Evolutionary conservation across 2,888 invertebrate species (phyloP).

Genomic region (Stictocephala bisonia): DNA sequence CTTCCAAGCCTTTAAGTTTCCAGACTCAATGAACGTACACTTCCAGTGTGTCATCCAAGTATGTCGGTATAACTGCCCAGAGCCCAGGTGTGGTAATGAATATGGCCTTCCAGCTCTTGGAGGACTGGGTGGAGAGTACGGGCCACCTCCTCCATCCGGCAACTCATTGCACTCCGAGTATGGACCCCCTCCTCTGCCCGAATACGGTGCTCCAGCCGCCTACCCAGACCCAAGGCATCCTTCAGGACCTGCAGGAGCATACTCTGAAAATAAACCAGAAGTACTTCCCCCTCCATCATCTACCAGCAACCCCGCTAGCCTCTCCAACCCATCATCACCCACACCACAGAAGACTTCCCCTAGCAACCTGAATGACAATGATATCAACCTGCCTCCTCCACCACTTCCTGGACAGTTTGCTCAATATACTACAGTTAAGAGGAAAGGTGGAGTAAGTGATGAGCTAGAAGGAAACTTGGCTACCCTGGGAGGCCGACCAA

Average conservation of each 20-base stretch:
- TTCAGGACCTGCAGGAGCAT: conserved; percentile 79
- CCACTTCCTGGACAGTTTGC: conserved; percentile 85
- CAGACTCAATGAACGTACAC: conserved; percentile 96
- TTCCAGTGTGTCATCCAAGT: conserved; percentile 96
- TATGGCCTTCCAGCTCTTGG: conserved; percentile 52
- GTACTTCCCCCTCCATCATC: conserved; percentile 86
- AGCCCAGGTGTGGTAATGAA: conserved; percentile 66
- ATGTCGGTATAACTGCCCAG: conserved; percentile 92
- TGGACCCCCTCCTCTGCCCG: conserved; percentile 72
- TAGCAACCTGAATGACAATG: conserved; percentile 66
- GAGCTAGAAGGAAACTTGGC: conserved; percentile 80
- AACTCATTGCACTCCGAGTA: conserved; percentile 72
- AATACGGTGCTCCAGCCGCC: conserved; percentile 79
- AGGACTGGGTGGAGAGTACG: conserved; percentile 65
- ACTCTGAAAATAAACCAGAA: conserved; percentile 82
- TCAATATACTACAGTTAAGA: conserved; percentile 84
- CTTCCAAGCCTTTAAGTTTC: conserved; percentile 96
- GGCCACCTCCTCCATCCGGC: conserved; percentile 65
- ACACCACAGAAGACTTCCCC: conserved; percentile 63
- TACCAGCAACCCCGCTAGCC: conserved; percentile 67
- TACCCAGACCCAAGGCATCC: conserved; percentile 91
- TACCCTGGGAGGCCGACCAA: conserved; percentile 85
- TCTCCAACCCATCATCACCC: conserved; percentile 64
- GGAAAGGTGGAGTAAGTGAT: conserved; percentile 73
- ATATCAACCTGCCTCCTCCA: conserved; percentile 81